phyloP scores from a whole-genome alignment of 2,797 vertebrate species.

The Garrulus glandarius region DNA sequence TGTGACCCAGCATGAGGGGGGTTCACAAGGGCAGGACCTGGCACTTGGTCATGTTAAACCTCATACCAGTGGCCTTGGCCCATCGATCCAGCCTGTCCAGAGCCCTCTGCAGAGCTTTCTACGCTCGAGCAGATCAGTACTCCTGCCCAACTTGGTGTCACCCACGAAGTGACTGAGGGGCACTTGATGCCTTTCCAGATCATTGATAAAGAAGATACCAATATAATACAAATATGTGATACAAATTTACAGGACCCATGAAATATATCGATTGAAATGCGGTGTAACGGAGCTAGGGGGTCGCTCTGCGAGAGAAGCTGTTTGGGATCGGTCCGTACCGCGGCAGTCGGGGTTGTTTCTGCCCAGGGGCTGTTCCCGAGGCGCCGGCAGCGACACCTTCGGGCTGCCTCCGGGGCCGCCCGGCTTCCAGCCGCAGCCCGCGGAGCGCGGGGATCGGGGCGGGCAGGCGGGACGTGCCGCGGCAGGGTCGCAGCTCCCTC shows the following conservation, averaged over 20 bases:
- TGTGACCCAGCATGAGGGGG: not conserved
- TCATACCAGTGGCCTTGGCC: not conserved
- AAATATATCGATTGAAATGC: fast-evolving
- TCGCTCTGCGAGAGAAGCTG: fast-evolving
- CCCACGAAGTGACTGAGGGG: no score
- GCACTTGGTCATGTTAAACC: not conserved
- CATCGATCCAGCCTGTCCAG: not conserved
- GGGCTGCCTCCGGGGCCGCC: fast-evolving
- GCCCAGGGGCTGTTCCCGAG: fast-evolving
- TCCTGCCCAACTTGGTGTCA: fast-evolving
- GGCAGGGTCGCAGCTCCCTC: fast-evolving
- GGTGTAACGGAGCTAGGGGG: not conserved
- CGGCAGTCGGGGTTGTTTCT: fast-evolving
- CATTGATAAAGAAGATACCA: not conserved
- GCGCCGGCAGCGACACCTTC: not conserved
- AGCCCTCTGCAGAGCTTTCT: not conserved
- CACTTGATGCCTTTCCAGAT: not conserved
- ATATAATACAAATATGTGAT: not conserved
- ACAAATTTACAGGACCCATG: no score
- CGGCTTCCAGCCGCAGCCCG: fast-evolving
- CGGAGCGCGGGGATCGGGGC: fast-evolving
- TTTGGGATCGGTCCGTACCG: fast-evolving
- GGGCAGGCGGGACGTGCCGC: fast-evolving
- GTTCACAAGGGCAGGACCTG: not conserved
- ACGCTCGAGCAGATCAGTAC: not conserved